Evolutionary conservation across 2,797 vertebrate genomes (phyloP), one percentile per base, ranked within the genome.

Genomic region (Betta splendens): DNA sequence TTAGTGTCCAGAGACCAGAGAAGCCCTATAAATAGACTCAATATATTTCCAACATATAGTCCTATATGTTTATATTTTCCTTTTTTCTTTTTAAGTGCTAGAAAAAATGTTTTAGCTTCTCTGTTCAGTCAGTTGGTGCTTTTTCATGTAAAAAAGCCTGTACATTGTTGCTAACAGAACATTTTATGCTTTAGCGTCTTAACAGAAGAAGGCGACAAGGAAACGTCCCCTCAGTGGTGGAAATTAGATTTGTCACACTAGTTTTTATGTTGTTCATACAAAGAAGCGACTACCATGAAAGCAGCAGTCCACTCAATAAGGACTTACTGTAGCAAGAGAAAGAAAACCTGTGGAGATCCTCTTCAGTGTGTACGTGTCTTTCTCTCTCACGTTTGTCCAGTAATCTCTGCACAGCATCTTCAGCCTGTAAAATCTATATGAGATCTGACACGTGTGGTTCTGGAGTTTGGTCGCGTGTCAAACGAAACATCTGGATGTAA

Each of bases 181-280:
- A n/a, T n/a, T 7, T n/a, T 23, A 25, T 25, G 11, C 12, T 39
- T 10, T 9, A 39, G 25, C 10, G 46, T 32, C 33, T 52, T 40
- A 50, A 67, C 33, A 31, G 35, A 50, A n/a, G 10, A 22, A 17
- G 25, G 16, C n/a, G n/a, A 37, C 23, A 48, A 35, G 22, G 36
- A 51, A 52, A 42, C 11, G 3, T 48, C 11, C 32, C 42, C 22
- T 17, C 12, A 7, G 3, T 32, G 23, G 38, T 62, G 52, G 18
- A 54, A 70, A 75, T 74, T 23, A 13, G 16, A 75, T 79, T 65
- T 40, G 66, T 62, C 70, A 26, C 51, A 48, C 65, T 53, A 37
- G 20, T 51, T 56, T n/a, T 25, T 18, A 29, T 71, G 51, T 47
- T 11, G 9, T 55, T 57, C 22, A 5, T 23, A 59, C 53, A 77